A percentile compares a stretch with the other conserved stretches of the same genome.
Evolutionary conservation across 2,888 invertebrate species (phyloP).

Genomic region (Seira sanloemensis): DNA sequence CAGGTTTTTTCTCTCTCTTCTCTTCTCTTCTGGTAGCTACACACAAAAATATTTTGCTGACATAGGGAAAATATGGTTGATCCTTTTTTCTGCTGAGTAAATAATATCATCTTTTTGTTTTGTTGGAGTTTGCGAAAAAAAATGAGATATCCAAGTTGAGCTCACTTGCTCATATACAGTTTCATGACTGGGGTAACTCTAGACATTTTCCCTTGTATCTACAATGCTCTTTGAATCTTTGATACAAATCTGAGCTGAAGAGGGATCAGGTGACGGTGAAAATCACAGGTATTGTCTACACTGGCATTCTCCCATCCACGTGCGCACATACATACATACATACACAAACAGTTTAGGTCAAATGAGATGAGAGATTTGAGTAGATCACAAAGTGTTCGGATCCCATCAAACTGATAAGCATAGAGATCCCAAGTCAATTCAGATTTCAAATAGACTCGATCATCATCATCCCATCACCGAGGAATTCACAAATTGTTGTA

Average conservation of each 20-base stretch:
- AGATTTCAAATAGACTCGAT: too few species aligned
- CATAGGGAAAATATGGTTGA: not conserved
- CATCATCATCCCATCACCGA: not conserved
- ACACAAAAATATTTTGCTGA: not conserved
- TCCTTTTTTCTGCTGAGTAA: constrained; percentile 5
- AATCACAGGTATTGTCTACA: too few species aligned
- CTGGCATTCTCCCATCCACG: too few species aligned
- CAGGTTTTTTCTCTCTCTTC: not conserved
- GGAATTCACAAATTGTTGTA: not conserved
- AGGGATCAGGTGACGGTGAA: not conserved
- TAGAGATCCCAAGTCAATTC: too few species aligned
- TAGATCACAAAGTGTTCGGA: too few species aligned
- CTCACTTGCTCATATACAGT: not conserved
- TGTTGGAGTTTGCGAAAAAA: too few species aligned
- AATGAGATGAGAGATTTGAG: too few species aligned
- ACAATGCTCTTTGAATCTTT: not conserved
- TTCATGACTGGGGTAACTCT: not conserved
- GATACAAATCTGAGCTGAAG: too few species aligned
- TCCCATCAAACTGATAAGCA: too few species aligned
- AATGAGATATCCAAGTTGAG: too few species aligned
- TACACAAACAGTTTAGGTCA: too few species aligned
- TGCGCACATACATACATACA: too few species aligned
- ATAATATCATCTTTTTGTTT: not conserved
- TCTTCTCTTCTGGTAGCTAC: not conserved
- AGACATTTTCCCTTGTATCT: not conserved